These are phyloP conservation scores for Lasioglossum vierecki DNA, from an alignment of 2,888 invertebrate species.

Conservation along the genomic window DNA sequence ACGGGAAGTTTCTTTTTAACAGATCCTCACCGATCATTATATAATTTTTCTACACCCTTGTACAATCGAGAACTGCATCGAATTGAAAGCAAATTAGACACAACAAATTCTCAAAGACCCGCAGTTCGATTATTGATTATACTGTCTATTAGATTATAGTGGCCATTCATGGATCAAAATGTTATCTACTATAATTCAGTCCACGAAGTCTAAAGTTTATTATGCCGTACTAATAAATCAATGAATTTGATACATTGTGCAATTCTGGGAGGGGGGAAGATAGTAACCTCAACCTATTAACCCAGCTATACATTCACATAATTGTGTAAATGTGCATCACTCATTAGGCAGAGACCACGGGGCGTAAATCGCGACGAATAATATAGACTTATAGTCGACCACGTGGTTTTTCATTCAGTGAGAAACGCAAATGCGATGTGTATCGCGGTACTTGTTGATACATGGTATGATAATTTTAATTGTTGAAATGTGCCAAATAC, in stretches of 20 bases:
- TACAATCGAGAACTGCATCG: neutral
- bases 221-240: neutral
- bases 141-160: neutral
- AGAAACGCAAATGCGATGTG: neutral
- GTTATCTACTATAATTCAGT: neutral
- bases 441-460: neutral
- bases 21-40: too few relatives aligned
- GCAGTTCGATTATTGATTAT: neutral
- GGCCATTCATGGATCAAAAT: neutral
- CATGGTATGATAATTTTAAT: too few relatives aligned
- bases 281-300: slow-evolving; percentile 2
- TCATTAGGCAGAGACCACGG: neutral
- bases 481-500: neutral
- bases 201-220: neutral
- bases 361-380: neutral
- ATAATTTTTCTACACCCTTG: too few relatives aligned
- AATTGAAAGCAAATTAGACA: neutral
- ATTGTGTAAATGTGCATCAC: neutral
- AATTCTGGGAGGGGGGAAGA: neutral
- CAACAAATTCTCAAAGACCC: neutral
- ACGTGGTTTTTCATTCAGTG: neutral
- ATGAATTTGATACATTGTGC: neutral
- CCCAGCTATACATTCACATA: neutral
- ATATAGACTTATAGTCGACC: too few relatives aligned
- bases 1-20: too few relatives aligned